phyloP scores from a whole-genome alignment of 2,797 vertebrate genomes.

The Glossophaga mutica region DNA sequence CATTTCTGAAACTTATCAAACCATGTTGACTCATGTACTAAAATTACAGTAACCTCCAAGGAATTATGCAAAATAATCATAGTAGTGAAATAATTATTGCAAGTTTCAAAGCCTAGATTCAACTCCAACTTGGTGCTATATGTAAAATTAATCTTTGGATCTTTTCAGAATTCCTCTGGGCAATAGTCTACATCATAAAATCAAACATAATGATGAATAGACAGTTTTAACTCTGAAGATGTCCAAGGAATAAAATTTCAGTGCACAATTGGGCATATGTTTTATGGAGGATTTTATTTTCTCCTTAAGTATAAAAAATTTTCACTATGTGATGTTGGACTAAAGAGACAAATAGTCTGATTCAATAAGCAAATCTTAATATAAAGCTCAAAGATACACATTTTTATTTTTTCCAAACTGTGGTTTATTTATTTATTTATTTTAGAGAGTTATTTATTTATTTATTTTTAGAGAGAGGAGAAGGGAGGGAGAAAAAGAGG shows the following conservation, averaged over 20 bases:
- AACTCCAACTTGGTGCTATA: constrained; percentile 28
- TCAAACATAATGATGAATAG: constrained; percentile 52
- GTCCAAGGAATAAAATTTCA: constrained; percentile 53
- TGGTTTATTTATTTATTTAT: neutral
- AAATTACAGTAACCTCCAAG: neutral
- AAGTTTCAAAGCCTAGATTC: constrained; percentile 38
- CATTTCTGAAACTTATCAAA: constrained; percentile 17
- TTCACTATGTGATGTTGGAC: neutral
- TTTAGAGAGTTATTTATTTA: no score
- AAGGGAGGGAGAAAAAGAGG: no score
- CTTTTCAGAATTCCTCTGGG: constrained; percentile 55
- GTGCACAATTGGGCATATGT: neutral
- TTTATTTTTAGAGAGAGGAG: no score
- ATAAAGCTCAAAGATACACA: neutral
- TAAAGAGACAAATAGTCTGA: constrained; percentile 42
- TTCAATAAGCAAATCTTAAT: neutral
- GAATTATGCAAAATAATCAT: constrained; percentile 31
- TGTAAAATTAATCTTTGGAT: constrained; percentile 53
- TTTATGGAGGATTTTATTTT: constrained; percentile 53
- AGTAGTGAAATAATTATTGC: neutral
- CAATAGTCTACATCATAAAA: constrained; percentile 41
- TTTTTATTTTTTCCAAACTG: constrained; percentile 32
- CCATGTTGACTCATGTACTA: neutral
- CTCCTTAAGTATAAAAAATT: constrained; percentile 56
- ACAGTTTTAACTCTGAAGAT: constrained; percentile 48